Conservation (phyloP, 2,888 invertebrate genomes). For the Neoascia interrupta region DNA sequence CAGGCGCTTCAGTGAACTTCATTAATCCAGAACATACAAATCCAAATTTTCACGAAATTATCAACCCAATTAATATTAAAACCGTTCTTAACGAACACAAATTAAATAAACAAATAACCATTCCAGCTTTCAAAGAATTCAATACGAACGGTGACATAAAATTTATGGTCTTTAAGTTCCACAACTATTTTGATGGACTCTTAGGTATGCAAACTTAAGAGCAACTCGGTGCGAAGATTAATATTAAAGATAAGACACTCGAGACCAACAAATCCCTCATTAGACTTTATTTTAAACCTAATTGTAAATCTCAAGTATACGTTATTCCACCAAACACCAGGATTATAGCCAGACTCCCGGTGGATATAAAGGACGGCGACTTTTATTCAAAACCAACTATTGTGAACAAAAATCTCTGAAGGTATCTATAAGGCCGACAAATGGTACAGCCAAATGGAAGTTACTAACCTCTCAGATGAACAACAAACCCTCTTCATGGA, state of each 20-base stretch:
- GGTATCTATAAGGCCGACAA: no score
- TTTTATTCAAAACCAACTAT: no score
- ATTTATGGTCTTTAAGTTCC: constrained; percentile 36
- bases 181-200: constrained; percentile 31
- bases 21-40: neutral
- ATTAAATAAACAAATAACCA: neutral
- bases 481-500: constrained; percentile 24
- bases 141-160: neutral
- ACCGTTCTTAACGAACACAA: constrained; percentile 4
- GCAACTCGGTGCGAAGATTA: neutral
- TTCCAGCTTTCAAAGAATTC: constrained; percentile 18
- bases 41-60: neutral
- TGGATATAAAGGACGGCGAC: no score
- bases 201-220: neutral
- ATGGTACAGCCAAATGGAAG: constrained; percentile 59
- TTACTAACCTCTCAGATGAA: constrained; percentile 35
- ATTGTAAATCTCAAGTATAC: no score
- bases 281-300: no score
- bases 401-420: no score
- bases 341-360: no score
- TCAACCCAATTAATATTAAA: neutral
- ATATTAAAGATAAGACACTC: neutral
- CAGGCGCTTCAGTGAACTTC: neutral
- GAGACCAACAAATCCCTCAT: no score
- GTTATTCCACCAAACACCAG: no score